These are phyloP conservation scores for Neoscelio sp. DNA, from an alignment of 2,888 invertebrate genomes.

Conservation along the genomic window DNA sequence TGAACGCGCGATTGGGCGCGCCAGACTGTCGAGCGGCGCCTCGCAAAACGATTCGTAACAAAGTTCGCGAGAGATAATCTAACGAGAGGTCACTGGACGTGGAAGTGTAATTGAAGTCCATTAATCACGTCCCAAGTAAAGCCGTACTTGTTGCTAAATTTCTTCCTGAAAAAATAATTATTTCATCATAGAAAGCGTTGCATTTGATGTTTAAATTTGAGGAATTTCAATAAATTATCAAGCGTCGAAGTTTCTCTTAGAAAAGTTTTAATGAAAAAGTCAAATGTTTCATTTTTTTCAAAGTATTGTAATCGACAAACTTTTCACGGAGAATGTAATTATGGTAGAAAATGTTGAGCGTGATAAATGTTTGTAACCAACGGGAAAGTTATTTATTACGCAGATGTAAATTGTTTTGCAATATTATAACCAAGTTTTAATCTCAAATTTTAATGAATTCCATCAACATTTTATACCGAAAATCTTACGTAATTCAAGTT, in stretches of 20 bases:
- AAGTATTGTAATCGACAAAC: too few relatives aligned
- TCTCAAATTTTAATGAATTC: too few relatives aligned
- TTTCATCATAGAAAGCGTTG: slow-evolving; percentile 26
- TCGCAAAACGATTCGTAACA: slow-evolving; percentile 46
- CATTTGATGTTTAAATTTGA: slow-evolving; percentile 41
- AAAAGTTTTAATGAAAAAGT: too few relatives aligned
- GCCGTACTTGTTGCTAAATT: slow-evolving; percentile 50
- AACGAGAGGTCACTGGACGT: slow-evolving; percentile 61
- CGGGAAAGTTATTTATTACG: too few relatives aligned
- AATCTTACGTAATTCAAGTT: too few relatives aligned
- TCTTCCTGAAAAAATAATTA: slow-evolving; percentile 41
- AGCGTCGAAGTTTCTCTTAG: background rate
- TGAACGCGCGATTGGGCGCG: slow-evolving; percentile 76
- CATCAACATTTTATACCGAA: too few relatives aligned
- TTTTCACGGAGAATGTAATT: background rate
- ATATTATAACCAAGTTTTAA: too few relatives aligned
- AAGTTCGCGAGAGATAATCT: slow-evolving; percentile 61
- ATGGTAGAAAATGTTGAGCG: too few relatives aligned
- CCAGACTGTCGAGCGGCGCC: slow-evolving; percentile 65
- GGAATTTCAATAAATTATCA: background rate
- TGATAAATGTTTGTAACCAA: too few relatives aligned
- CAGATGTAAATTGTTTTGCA: too few relatives aligned
- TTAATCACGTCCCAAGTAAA: slow-evolving; percentile 60
- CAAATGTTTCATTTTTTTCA: background rate
- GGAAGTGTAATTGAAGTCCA: slow-evolving; percentile 56